phyloP scores from a whole-genome alignment of 1,140 invertebrate genomes.

The Amyelois transitella region DNA sequence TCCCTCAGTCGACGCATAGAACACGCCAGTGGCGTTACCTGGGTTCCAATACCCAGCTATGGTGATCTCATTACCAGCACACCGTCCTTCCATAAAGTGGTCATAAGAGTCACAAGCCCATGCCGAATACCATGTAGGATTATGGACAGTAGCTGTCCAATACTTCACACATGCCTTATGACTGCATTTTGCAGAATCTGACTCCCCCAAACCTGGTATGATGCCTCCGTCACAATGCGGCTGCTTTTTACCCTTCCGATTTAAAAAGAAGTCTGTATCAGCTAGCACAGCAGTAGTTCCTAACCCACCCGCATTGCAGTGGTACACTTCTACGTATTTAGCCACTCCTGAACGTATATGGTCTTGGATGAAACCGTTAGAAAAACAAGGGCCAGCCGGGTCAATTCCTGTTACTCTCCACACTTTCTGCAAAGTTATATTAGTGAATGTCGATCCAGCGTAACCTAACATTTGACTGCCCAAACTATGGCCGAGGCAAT shows the following conservation, averaged over 20 bases:
- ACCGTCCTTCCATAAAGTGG: constrained; percentile 38
- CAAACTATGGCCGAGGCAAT: constrained; percentile 70
- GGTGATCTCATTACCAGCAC: constrained; percentile 46
- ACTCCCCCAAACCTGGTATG: constrained; percentile 45
- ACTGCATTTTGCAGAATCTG: constrained; percentile 53
- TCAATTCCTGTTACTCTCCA: constrained; percentile 76
- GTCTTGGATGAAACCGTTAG: constrained; percentile 61
- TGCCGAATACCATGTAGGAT: constrained; percentile 44
- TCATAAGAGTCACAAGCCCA: constrained; percentile 53
- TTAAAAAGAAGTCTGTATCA: constrained; percentile 78
- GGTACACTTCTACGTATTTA: constrained; percentile 76
- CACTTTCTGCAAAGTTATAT: constrained; percentile 41
- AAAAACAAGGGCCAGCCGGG: constrained; percentile 79
- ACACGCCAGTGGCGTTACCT: constrained; percentile 59
- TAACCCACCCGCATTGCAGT: constrained; percentile 74
- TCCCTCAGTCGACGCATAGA: constrained; percentile 51
- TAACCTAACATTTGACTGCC: constrained; percentile 70
- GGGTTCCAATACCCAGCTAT: constrained; percentile 59
- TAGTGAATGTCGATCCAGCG: constrained; percentile 44
- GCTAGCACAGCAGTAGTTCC: constrained; percentile 74
- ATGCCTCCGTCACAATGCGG: constrained; percentile 69
- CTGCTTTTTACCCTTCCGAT: constrained; percentile 74
- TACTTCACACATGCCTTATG: constrained; percentile 57
- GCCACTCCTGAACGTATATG: constrained; percentile 70
- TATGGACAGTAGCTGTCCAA: constrained; percentile 43